A percentile compares a stretch with the other conserved stretches of the same genome.
These are phyloP conservation scores for Columba livia DNA, from an alignment of 2,113 vertebrate species.

Conservation along the genomic window DNA sequence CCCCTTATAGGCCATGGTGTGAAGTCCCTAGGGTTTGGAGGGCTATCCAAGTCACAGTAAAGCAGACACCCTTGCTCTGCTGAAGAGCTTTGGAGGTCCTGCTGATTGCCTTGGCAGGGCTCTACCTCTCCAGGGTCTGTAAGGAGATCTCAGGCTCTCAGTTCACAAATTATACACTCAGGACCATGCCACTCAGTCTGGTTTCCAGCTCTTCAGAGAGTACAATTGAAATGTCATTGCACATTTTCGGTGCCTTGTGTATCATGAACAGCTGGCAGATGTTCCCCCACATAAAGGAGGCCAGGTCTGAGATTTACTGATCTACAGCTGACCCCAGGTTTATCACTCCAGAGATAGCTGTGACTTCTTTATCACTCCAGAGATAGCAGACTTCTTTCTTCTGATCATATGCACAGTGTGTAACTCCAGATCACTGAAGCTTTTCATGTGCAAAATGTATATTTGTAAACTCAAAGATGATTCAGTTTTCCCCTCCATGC, in stretches of 20 bases:
- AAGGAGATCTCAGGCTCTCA: background rate
- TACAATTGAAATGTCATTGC: background rate
- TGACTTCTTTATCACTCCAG: background rate
- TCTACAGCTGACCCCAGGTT: background rate
- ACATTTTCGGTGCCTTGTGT: background rate
- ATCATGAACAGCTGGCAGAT: background rate
- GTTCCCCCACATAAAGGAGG: background rate
- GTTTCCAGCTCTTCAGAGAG: background rate
- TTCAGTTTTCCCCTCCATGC: background rate
- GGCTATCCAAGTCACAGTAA: background rate
- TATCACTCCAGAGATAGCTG: background rate
- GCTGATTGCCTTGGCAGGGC: background rate
- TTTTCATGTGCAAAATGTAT: background rate
- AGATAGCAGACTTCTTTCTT: background rate
- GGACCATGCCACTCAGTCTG: background rate
- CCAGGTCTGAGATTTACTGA: background rate
- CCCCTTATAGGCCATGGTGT: background rate
- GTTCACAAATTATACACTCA: background rate
- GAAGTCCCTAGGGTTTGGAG: background rate
- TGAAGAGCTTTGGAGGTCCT: background rate
- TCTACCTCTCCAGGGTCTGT: background rate
- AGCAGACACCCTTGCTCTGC: background rate
- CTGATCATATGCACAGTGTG: background rate
- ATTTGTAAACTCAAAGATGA: background rate
- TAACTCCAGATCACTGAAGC: background rate